Evolutionary conservation across 2,888 invertebrate genomes (phyloP).

Genomic region (Apotomis betuletana): DNA sequence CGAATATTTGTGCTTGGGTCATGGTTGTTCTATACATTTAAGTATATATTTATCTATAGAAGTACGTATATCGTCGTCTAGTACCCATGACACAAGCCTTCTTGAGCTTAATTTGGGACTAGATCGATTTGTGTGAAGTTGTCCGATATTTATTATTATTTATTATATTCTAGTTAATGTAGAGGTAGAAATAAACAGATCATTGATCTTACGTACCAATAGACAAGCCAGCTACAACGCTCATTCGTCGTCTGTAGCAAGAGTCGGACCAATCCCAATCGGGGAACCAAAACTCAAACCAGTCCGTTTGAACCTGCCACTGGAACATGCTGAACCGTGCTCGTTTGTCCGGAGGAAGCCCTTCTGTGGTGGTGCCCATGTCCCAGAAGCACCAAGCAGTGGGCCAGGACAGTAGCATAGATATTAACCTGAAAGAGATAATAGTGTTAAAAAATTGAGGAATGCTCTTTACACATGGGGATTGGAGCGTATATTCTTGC

Average conservation of each 20-base stretch:
- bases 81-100: too few relatives aligned
- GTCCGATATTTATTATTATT: too few relatives aligned
- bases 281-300: slow-evolving; percentile 27
- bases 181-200: background rate
- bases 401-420: background rate
- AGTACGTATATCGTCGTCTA: too few relatives aligned
- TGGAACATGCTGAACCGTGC: background rate
- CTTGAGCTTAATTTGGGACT: too few relatives aligned
- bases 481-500: too few relatives aligned
- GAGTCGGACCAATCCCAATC: slow-evolving; percentile 28
- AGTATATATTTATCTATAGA: too few relatives aligned
- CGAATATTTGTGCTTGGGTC: too few relatives aligned
- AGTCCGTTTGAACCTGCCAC: slow-evolving; percentile 28
- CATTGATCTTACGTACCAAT: slow-evolving; percentile 10
- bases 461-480: too few relatives aligned
- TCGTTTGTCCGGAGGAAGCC: background rate
- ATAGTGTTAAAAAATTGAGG: too few relatives aligned
- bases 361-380: slow-evolving; percentile 22
- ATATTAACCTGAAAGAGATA: slow-evolving; percentile 15
- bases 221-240: slow-evolving; percentile 14
- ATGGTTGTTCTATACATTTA: too few relatives aligned
- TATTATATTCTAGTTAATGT: too few relatives aligned
- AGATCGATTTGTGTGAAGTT: too few relatives aligned
- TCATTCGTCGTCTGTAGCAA: slow-evolving; percentile 22
- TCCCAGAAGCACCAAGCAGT: slow-evolving; percentile 21